Base-by-base conservation (phyloP, 2,113 vertebrate genomes). In the Acrocephalus kingi region DNA sequence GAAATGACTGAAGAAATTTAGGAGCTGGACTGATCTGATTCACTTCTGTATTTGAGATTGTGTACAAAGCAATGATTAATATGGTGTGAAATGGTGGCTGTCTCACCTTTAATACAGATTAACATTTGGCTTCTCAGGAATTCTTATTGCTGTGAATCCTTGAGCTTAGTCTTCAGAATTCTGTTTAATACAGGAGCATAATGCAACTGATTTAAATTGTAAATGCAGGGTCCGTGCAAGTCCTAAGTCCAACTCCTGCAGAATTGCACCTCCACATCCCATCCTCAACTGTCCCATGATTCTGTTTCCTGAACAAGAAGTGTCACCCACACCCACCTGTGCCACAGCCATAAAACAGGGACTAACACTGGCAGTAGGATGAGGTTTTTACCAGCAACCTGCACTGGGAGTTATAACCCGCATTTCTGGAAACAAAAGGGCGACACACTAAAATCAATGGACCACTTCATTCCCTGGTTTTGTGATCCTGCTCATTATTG, bases 401-500 rank as follows among this genome's bases (percentile, higher is more conserved):
- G 21, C 87, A 68, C 24, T 41, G 62, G 58, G 43, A 94, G 67
- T 85, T 95, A 77, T 85, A 95, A 67, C 43, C 43, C 21, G 43
- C 24, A 67, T 86, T 81, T 88, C 79, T 89, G 66, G 67, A 89
- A 91, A 85, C 68, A 94, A 94, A 94, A 93, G 79, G 75, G 55
- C 0, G 1, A 90, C 45, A 89, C 76, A 92, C 76, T 93, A 94
- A 97, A 97, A 84, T 81, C 95, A 94, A 92, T 84, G 86, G 84
- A 63, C 80, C 77, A 18, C 80, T 95, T 84, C 85, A 78, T 88
- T 61, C 76, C 73, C 68, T 59, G 64, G 43, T 81, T 97, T 93
- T 92, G 94, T 78, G 85, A 89, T 90, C 88, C 92, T 23, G 16
- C 84, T 93, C 83, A 11, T 80, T 92, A 88, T 78, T 80, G 90